These are phyloP conservation scores for Xanthia icteritia DNA, from an alignment of 2,888 invertebrate genomes.

Conservation along the genomic window DNA sequence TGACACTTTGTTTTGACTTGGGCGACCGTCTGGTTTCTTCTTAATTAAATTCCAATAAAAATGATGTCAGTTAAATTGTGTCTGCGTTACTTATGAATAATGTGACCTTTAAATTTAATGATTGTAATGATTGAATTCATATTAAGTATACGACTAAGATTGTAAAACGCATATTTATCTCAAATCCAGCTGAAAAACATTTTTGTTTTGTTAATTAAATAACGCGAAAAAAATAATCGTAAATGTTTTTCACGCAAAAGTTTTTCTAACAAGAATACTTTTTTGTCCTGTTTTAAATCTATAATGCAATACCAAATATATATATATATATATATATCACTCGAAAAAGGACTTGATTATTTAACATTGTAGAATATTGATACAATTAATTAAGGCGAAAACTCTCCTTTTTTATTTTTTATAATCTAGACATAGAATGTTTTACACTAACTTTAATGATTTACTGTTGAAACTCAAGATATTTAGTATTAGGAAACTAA, in stretches of 20 bases:
- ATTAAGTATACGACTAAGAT: neutral
- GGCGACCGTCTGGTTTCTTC: neutral
- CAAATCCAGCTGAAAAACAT: neutral
- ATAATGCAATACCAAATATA: neutral
- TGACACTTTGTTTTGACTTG: constrained; percentile 19
- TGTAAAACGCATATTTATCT: neutral
- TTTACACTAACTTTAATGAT: neutral
- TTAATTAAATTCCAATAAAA: constrained; percentile 12
- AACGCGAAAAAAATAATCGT: neutral
- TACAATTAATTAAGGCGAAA: neutral
- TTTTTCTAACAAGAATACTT: no score
- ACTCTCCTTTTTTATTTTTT: neutral
- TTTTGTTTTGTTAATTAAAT: neutral
- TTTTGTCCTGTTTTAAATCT: neutral
- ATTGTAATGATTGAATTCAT: neutral
- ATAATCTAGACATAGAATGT: no score
- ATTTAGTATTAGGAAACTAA: neutral
- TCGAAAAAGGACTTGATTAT: neutral
- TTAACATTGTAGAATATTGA: neutral
- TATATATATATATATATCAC: neutral
- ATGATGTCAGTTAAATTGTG: neutral
- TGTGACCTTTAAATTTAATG: neutral
- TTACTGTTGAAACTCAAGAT: neutral
- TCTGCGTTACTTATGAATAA: neutral
- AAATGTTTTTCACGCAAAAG: neutral